Conservation (phyloP, 2,797 vertebrate species). For the Oryzias sinensis region DNA sequence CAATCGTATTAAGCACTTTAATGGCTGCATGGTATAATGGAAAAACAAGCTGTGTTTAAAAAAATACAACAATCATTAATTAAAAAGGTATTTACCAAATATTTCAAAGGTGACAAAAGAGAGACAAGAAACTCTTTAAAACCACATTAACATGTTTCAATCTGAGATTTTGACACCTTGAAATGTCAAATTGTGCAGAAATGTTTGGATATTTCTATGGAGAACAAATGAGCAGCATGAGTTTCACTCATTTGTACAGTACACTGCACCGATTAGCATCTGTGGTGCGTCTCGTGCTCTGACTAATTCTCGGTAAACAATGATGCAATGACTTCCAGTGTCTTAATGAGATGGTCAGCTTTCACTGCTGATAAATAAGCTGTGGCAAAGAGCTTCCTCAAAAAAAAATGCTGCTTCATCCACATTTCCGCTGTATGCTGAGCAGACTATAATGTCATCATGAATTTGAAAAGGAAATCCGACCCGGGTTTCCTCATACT, state of each 20-base stretch:
- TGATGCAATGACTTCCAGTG: not conserved
- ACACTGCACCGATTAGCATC: not conserved
- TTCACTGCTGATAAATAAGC: not conserved
- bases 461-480: too few relatives aligned
- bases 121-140: too few relatives aligned
- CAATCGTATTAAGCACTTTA: too few relatives aligned
- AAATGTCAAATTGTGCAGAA: not conserved
- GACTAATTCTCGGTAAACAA: not conserved
- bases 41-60: too few relatives aligned
- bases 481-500: too few relatives aligned
- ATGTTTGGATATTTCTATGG: not conserved
- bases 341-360: not conserved
- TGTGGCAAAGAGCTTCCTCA: too few relatives aligned
- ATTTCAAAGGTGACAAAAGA: too few relatives aligned
- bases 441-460: not conserved
- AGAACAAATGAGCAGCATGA: not conserved
- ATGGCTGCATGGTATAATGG: too few relatives aligned
- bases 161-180: not conserved
- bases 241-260: too few relatives aligned
- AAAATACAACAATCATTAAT: too few relatives aligned
- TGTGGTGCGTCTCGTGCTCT: not conserved
- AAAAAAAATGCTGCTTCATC: not conserved
- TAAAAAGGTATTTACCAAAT: too few relatives aligned
- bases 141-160: not conserved
- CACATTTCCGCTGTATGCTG: not conserved